Conservation (phyloP, 2,113 vertebrate species). For the Malurus alboscapulatus region DNA sequence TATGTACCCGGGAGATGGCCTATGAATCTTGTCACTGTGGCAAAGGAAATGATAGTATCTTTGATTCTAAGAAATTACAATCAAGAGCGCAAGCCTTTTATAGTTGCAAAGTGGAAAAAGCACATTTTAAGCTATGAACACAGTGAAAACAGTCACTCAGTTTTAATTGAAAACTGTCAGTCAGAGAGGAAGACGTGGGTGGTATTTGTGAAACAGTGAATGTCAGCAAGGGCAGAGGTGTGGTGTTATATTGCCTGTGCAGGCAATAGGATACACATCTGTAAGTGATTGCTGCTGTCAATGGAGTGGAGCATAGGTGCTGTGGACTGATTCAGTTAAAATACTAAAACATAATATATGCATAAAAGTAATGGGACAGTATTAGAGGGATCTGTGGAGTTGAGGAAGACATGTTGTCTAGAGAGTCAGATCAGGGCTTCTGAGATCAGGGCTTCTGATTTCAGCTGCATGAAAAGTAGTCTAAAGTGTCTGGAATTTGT, state of each 20-base stretch:
- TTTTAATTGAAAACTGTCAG: slow-evolving; percentile 1
- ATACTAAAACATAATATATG: neutral
- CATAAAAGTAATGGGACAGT: neutral
- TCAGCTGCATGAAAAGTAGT: neutral
- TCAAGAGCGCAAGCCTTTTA: neutral
- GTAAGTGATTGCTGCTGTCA: neutral
- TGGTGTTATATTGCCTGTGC: neutral
- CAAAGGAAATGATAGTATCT: neutral
- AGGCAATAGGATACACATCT: neutral
- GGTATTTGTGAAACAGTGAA: neutral
- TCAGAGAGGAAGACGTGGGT: neutral
- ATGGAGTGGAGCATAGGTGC: neutral
- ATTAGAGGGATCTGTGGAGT: neutral
- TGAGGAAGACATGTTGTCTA: neutral
- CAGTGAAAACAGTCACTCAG: neutral
- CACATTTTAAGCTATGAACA: neutral
- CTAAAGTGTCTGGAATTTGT: neutral
- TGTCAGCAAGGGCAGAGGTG: slow-evolving; percentile 22
- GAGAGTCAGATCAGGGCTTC: neutral
- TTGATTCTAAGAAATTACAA: neutral
- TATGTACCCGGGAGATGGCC: neutral
- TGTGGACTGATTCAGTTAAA: neutral
- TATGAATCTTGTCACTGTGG: neutral
- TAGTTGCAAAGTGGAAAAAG: neutral
- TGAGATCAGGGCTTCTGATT: neutral